These are phyloP conservation scores for Neomorphus geoffroyi DNA, from an alignment of 2,797 vertebrate species.

Conservation along the genomic window DNA sequence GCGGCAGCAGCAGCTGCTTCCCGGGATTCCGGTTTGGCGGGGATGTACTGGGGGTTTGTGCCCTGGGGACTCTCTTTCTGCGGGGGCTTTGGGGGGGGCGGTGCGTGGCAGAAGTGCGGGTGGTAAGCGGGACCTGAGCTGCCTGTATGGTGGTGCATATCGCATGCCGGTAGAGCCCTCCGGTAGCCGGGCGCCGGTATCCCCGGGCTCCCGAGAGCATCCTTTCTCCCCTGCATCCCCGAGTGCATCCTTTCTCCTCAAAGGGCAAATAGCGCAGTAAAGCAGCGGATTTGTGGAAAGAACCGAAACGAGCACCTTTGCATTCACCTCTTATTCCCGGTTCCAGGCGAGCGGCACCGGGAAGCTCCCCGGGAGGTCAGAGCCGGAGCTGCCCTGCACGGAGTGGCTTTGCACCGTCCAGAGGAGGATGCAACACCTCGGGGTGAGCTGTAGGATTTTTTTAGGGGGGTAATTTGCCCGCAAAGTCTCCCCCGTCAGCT, in stretches of 20 bases:
- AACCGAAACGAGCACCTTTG: background rate
- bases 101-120: background rate
- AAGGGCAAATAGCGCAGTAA: background rate
- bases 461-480: background rate
- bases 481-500: background rate
- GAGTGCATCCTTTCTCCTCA: background rate
- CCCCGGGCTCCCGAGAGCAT: background rate
- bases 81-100: fast-evolving
- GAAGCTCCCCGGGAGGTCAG: no score
- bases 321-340: background rate
- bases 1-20: background rate
- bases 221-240: background rate
- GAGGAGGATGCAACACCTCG: background rate
- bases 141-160: background rate
- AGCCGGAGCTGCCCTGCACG: no score
- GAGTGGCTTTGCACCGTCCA: background rate
- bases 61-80: fast-evolving
- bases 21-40: background rate
- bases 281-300: background rate
- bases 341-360: no score
- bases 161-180: no score
- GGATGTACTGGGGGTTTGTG: background rate
- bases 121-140: background rate
- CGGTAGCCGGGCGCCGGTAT: background rate
- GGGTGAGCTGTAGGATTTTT: background rate